These are phyloP conservation scores for Phyllopteryx taeniolatus DNA, from an alignment of 2,113 vertebrate genomes.

Conservation along the genomic window DNA sequence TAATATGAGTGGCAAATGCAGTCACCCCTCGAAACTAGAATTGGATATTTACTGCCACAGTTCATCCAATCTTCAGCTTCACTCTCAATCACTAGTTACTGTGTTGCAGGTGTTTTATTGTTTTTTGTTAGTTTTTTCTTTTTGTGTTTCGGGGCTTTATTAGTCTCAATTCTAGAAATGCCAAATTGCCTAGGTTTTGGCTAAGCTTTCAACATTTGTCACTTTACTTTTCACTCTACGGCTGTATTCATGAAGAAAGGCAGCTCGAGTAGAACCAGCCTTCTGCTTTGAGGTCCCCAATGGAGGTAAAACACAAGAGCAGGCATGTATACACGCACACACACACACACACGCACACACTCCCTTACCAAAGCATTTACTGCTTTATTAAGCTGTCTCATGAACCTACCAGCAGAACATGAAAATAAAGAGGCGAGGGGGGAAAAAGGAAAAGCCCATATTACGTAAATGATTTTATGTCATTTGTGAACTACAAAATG, in stretches of 20 bases:
- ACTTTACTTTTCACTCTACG: slow-evolving; percentile 49
- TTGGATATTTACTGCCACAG: slow-evolving; percentile 1
- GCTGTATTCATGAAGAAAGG: slow-evolving; percentile 54
- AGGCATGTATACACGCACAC: slow-evolving; percentile 17
- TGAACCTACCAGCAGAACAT: slow-evolving; percentile 73
- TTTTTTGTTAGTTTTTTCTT: not conserved
- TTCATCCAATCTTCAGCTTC: slow-evolving; percentile 29
- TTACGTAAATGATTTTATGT: slow-evolving; percentile 76
- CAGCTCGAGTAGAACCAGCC: slow-evolving; percentile 47
- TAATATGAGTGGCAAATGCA: slow-evolving; percentile 38
- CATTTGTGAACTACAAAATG: slow-evolving; percentile 72
- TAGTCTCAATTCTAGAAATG: slow-evolving; percentile 49
- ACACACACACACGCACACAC: slow-evolving; percentile 23
- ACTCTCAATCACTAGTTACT: not conserved
- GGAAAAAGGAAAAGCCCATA: slow-evolving; percentile 67
- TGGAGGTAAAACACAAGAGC: slow-evolving; percentile 57
- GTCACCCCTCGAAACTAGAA: slow-evolving; percentile 5
- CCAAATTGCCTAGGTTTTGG: slow-evolving; percentile 50
- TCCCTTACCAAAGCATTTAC: slow-evolving; percentile 66
- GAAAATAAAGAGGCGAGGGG: slow-evolving; percentile 57
- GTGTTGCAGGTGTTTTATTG: not conserved
- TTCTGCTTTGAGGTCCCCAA: slow-evolving; percentile 56
- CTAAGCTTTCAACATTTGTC: slow-evolving; percentile 54
- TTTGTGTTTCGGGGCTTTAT: slow-evolving; percentile 44
- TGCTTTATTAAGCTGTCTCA: slow-evolving; percentile 78